A percentile compares a stretch with the other conserved stretches of the same genome.
phyloP scores from a whole-genome alignment of 2,113 vertebrate species.

The Chamaea fasciata region DNA sequence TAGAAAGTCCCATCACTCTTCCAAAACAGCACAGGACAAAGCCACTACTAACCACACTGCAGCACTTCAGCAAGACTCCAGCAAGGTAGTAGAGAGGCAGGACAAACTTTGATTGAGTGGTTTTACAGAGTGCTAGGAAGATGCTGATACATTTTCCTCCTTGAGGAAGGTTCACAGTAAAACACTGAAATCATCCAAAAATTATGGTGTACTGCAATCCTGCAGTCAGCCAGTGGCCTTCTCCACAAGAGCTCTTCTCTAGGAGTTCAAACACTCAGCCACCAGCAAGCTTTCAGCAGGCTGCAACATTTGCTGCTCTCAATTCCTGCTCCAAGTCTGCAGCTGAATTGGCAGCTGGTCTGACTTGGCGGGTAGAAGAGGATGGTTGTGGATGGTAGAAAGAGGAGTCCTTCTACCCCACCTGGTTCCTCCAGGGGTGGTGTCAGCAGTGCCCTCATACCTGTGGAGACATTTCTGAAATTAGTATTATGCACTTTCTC shows the following conservation, averaged over 20 bases:
- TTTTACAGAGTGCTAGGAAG: background rate
- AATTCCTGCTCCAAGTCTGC: background rate
- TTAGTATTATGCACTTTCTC: background rate
- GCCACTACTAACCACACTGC: background rate
- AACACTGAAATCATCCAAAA: background rate
- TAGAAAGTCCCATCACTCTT: background rate
- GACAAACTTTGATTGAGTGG: background rate
- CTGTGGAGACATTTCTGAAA: background rate
- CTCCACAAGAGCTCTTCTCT: background rate
- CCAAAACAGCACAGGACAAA: background rate
- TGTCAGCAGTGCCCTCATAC: background rate
- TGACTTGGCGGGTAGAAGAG: background rate
- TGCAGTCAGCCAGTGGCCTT: background rate
- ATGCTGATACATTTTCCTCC: background rate
- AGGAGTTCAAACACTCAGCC: background rate
- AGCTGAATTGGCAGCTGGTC: constrained; percentile 25
- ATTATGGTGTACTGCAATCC: background rate
- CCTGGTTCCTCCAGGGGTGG: background rate
- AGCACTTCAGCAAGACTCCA: background rate
- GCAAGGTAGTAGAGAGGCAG: background rate
- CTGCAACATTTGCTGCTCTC: constrained; percentile 41
- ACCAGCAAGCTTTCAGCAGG: background rate
- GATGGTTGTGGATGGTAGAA: background rate
- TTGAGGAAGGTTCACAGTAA: background rate
- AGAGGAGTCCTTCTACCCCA: background rate